Conservation (phyloP, 2,888 invertebrate genomes). For the Nemurella pictetii region DNA sequence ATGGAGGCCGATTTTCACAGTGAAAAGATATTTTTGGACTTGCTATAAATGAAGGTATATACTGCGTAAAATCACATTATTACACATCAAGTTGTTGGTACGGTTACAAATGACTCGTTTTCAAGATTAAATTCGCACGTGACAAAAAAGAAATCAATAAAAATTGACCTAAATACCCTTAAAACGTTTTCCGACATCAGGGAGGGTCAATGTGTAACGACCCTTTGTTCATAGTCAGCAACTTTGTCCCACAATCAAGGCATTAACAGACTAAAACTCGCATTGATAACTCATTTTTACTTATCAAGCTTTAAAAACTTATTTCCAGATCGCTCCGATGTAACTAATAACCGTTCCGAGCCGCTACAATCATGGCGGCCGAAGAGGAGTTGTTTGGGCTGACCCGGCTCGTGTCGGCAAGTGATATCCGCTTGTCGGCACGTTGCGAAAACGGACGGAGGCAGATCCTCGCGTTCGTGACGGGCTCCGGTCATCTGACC, state of each 20-base stretch:
- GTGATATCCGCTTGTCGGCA: conserved; percentile 34
- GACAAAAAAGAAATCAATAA: neutral
- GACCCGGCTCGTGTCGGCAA: conserved; percentile 37
- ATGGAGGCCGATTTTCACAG: neutral
- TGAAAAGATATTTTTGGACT: neutral
- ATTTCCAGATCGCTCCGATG: conserved; percentile 15
- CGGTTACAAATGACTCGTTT: neutral
- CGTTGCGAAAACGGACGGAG: conserved; percentile 33
- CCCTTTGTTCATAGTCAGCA: neutral
- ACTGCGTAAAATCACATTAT: neutral
- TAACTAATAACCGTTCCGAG: neutral
- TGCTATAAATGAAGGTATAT: neutral
- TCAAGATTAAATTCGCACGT: neutral
- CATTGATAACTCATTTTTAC: neutral
- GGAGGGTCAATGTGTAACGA: neutral
- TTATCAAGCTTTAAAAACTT: neutral
- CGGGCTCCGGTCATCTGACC: conserved; percentile 44
- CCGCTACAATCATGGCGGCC: conserved; percentile 3
- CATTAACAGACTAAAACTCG: neutral
- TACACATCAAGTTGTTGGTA: neutral
- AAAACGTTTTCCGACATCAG: neutral
- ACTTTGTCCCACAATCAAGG: neutral
- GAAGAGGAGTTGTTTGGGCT: conserved; percentile 36
- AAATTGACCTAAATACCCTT: neutral
- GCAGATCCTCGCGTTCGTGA: conserved; percentile 39